Conservation (phyloP, 35 echinoderm and acorn worm species). For the Apostichopus parvimensis region DNA sequence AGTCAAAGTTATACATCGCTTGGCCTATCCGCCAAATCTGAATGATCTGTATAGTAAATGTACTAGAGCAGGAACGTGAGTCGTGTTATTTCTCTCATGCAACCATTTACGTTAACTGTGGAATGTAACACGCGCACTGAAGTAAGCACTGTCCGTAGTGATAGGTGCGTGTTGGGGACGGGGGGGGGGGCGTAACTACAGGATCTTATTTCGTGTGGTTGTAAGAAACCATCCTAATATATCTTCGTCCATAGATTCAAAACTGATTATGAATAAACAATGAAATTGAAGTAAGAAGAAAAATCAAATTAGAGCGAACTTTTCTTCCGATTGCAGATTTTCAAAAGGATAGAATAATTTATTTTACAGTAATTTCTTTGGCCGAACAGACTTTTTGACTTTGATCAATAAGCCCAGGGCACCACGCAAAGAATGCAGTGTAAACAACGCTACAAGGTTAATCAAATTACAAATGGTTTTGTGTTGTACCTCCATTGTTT, state of each 20-base stretch:
- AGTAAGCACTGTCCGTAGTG: no score
- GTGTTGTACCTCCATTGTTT: slow-evolving; percentile 17
- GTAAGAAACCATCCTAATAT: no score
- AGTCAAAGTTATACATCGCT: no score
- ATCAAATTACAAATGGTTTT: slow-evolving; percentile 26
- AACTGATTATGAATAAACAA: neutral
- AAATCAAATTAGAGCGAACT: slow-evolving; percentile 30
- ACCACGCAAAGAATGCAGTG: slow-evolving; percentile 4
- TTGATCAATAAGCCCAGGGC: neutral
- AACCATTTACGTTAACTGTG: no score
- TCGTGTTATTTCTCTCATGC: no score
- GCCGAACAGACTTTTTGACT: neutral
- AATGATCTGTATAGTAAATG: no score
- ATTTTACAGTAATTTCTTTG: neutral
- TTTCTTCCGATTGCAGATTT: neutral
- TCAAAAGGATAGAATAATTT: slow-evolving; percentile 10
- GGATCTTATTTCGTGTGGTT: no score
- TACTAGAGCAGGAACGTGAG: no score
- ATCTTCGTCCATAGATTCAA: no score
- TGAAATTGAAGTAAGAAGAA: neutral
- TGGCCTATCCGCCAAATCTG: no score
- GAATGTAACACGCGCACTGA: no score
- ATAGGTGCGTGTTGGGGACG: no score
- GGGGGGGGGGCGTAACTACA: neutral
- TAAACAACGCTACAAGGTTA: slow-evolving; percentile 9